Conservation (phyloP, 2,888 invertebrate species). For the Holacanthella duospinosa region DNA sequence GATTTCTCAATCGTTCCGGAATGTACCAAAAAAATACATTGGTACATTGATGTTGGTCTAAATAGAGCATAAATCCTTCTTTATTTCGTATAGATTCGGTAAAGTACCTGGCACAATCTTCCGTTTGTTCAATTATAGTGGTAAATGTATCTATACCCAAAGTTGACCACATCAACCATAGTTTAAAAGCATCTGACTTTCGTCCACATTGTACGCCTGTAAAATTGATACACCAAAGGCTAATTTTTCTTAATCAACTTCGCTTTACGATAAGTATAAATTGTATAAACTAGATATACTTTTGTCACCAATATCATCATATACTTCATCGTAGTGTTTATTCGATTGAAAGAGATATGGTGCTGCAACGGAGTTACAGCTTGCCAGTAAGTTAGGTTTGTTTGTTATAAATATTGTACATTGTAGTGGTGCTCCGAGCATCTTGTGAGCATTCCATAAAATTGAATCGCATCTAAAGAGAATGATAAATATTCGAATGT, state of each 20-base stretch:
- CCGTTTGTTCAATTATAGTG: slow-evolving; percentile 53
- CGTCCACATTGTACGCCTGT: slow-evolving; percentile 74
- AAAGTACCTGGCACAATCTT: slow-evolving; percentile 53
- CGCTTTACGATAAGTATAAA: not conserved
- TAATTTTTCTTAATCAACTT: not conserved
- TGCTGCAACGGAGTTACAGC: slow-evolving; percentile 60
- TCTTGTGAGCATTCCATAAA: slow-evolving; percentile 78
- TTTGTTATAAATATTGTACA: slow-evolving; percentile 60
- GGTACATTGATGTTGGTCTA: slow-evolving; percentile 56
- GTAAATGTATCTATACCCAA: slow-evolving; percentile 55
- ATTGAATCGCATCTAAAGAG: slow-evolving; percentile 59
- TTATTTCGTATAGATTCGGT: slow-evolving; percentile 46
- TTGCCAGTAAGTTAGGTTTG: slow-evolving; percentile 52
- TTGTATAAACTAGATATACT: slow-evolving; percentile 43
- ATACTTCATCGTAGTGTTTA: slow-evolving; percentile 68
- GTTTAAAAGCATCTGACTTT: slow-evolving; percentile 82
- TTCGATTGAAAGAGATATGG: slow-evolving; percentile 72
- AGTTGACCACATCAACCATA: slow-evolving; percentile 87
- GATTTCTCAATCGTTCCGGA: slow-evolving; percentile 48
- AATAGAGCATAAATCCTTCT: slow-evolving; percentile 54
- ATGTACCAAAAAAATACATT: slow-evolving; percentile 83
- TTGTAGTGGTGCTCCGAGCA: slow-evolving; percentile 67
- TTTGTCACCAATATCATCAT: slow-evolving; percentile 68
- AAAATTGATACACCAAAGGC: slow-evolving; percentile 21
- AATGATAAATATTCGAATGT: not conserved